These are phyloP conservation scores for Lutraria lutraria DNA, from an alignment of 2,888 invertebrate species.

Conservation along the genomic window DNA sequence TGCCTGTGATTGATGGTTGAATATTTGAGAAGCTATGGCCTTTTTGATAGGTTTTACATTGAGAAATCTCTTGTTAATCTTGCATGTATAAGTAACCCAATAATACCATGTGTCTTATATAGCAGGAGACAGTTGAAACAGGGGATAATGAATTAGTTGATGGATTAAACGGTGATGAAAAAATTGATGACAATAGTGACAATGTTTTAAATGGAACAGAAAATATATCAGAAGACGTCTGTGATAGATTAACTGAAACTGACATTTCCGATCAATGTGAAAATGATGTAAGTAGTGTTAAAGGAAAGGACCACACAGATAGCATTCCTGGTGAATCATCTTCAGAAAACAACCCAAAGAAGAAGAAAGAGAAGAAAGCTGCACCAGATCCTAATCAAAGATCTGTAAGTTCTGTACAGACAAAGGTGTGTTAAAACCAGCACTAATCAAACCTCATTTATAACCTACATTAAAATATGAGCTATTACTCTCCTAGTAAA, in stretches of 20 bases:
- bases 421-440: too few relatives aligned
- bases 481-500: too few relatives aligned
- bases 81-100: neutral
- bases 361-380: constrained; percentile 57
- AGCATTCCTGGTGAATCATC: constrained; percentile 6
- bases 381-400: constrained; percentile 61
- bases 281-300: constrained; percentile 16
- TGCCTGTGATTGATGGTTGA: too few relatives aligned
- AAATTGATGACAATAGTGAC: constrained; percentile 17
- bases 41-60: too few relatives aligned
- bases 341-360: constrained; percentile 39
- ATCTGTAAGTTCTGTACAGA: constrained; percentile 44
- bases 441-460: too few relatives aligned
- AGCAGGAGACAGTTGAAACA: neutral
- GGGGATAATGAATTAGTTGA: neutral
- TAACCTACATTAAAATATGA: too few relatives aligned
- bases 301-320: neutral
- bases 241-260: constrained; percentile 53
- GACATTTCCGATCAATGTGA: constrained; percentile 25
- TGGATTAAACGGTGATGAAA: constrained; percentile 2
- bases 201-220: constrained; percentile 4
- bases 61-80: too few relatives aligned
- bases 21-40: too few relatives aligned
- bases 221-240: neutral
- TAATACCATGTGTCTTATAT: neutral